These are phyloP conservation scores for Drosophila teissieri DNA, from an alignment of 1,140 invertebrate genomes.

Conservation along the genomic window DNA sequence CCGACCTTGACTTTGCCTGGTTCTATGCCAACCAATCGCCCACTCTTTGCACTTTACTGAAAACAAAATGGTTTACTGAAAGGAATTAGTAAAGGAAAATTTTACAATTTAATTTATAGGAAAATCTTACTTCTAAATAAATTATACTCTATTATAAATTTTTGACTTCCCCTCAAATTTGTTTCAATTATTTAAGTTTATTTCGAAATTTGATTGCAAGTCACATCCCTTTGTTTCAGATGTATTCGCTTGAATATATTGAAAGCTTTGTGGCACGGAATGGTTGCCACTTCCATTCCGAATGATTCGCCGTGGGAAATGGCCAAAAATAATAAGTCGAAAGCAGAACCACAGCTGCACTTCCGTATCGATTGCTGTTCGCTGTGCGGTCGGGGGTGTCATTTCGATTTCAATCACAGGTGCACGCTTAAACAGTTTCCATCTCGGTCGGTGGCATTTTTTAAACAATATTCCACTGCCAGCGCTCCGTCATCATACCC, in stretches of 20 bases:
- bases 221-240: background rate
- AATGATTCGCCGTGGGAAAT: slow-evolving; percentile 19
- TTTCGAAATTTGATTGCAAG: background rate
- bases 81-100: background rate
- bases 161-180: no score
- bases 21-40: slow-evolving; percentile 25
- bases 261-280: slow-evolving; percentile 11
- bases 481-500: background rate
- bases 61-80: slow-evolving; percentile 1
- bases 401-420: slow-evolving; percentile 47
- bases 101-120: background rate
- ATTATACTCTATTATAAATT: no score
- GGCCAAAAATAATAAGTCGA: slow-evolving; percentile 34
- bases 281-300: slow-evolving; percentile 7
- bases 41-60: slow-evolving; percentile 8
- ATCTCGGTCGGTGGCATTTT: slow-evolving; percentile 32
- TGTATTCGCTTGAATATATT: slow-evolving; percentile 2
- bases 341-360: slow-evolving; percentile 31
- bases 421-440: slow-evolving; percentile 17
- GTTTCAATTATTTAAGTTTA: background rate
- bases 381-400: slow-evolving; percentile 12
- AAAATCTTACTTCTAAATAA: no score
- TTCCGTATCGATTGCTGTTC: slow-evolving; percentile 30
- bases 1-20: slow-evolving; percentile 71
- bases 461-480: slow-evolving; percentile 57